These are phyloP conservation scores for Anoura caudifer DNA, from an alignment of 2,113 vertebrate genomes.

Conservation along the genomic window DNA sequence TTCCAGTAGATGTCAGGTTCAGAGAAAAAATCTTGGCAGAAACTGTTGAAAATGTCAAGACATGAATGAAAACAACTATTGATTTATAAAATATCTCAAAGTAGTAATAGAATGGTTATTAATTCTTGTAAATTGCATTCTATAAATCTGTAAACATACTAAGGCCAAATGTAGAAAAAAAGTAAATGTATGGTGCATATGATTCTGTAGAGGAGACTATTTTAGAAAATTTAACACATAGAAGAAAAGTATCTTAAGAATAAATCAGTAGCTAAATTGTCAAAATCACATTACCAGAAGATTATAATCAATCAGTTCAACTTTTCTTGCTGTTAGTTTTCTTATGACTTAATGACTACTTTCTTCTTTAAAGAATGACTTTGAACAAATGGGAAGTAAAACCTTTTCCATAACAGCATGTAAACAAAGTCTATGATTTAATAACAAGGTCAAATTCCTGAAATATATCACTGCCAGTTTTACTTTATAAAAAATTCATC, in stretches of 20 bases:
- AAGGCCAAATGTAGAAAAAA: constrained; percentile 25
- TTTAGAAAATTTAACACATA: constrained; percentile 46
- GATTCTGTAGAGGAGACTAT: constrained; percentile 19
- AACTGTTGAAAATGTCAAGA: constrained; percentile 24
- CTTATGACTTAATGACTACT: constrained; percentile 89
- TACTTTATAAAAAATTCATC: constrained; percentile 71
- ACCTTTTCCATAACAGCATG: constrained; percentile 80
- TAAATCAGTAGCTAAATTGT: constrained; percentile 74
- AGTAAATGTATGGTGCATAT: background rate
- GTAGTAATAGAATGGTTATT: background rate
- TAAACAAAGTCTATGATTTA: constrained; percentile 81
- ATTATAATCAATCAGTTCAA: constrained; percentile 83
- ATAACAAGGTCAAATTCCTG: constrained; percentile 84
- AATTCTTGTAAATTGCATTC: constrained; percentile 1
- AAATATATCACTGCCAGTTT: constrained; percentile 75
- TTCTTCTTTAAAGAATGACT: constrained; percentile 77
- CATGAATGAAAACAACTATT: background rate
- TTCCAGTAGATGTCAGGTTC: background rate
- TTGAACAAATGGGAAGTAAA: constrained; percentile 79
- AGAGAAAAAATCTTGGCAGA: background rate
- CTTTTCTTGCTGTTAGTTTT: constrained; percentile 92
- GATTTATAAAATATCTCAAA: constrained; percentile 41
- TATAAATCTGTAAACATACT: constrained; percentile 46
- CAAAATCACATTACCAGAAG: constrained; percentile 69
- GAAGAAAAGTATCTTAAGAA: constrained; percentile 73